These are phyloP conservation scores for Merops nubicus DNA, from an alignment of 2,113 vertebrate genomes.

Conservation along the genomic window DNA sequence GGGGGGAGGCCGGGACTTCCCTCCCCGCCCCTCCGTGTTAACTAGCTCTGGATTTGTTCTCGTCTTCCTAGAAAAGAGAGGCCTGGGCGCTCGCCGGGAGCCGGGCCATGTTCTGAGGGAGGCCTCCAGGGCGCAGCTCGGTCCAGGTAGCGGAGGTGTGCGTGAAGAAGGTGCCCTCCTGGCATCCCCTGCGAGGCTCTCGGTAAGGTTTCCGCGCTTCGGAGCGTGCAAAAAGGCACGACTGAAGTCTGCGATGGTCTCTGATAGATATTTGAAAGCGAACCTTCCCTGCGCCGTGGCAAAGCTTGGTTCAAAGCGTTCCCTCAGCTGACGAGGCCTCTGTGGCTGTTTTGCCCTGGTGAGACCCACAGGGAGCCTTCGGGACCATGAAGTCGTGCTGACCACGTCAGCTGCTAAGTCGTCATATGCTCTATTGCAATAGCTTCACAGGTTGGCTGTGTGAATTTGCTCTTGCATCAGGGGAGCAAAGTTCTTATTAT, in stretches of 20 bases:
- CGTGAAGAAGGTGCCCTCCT: neutral
- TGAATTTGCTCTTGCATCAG: neutral
- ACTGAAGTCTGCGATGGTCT: rapidly evolving
- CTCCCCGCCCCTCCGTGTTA: neutral
- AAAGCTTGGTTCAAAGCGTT: rapidly evolving
- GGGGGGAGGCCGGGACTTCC: neutral
- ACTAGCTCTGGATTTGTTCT: neutral
- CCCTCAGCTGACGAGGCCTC: neutral
- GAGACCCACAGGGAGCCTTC: neutral
- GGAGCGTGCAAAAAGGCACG: rapidly evolving
- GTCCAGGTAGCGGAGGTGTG: neutral
- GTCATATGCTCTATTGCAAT: rapidly evolving
- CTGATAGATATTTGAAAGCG: rapidly evolving
- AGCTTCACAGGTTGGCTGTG: rapidly evolving
- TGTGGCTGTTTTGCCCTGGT: neutral
- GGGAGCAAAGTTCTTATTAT: neutral
- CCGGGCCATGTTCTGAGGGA: conserved; percentile 36
- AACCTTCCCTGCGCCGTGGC: neutral
- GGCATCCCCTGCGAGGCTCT: neutral
- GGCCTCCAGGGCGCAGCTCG: neutral
- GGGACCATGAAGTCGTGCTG: rapidly evolving
- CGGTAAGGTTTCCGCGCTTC: neutral
- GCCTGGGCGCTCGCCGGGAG: neutral
- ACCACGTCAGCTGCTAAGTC: neutral
- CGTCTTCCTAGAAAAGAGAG: neutral